Conservation (phyloP, 2,113 vertebrate genomes). For the Chrysemys picta region DNA sequence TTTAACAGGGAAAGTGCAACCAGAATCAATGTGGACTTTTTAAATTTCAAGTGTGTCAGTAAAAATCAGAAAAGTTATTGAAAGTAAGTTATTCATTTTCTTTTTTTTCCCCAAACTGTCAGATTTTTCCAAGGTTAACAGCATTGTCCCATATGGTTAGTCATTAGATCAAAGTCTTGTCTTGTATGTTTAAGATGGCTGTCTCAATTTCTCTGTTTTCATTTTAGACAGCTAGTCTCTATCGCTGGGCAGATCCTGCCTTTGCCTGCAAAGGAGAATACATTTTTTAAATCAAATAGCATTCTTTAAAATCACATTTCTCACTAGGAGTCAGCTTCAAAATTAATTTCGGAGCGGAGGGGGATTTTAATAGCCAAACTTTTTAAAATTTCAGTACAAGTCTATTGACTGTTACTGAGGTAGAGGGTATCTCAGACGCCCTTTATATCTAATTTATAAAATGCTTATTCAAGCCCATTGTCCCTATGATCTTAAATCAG, state of each 20-base stretch:
- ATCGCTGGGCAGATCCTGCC: constrained; percentile 53
- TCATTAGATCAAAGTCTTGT: constrained; percentile 69
- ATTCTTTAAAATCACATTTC: not conserved
- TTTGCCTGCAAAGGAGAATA: constrained; percentile 25
- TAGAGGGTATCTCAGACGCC: constrained; percentile 18
- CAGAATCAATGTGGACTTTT: not conserved
- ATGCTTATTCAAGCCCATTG: constrained; percentile 50
- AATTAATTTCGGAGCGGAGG: not conserved
- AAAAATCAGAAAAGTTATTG: constrained; percentile 59
- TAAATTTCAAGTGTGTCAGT: not conserved
- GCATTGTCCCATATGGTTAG: constrained; percentile 60
- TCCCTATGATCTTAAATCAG: constrained; percentile 11
- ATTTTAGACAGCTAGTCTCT: constrained; percentile 65
- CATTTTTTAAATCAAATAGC: constrained; percentile 8
- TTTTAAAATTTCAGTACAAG: not conserved
- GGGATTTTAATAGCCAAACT: not conserved
- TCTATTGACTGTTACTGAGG: not conserved
- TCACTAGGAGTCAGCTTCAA: not conserved
- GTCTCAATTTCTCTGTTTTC: constrained; percentile 61
- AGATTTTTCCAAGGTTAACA: constrained; percentile 60
- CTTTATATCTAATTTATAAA: constrained; percentile 53
- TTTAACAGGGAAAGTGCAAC: not conserved
- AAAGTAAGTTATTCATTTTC: constrained; percentile 31
- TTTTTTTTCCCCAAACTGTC: constrained; percentile 11
- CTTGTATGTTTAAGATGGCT: constrained; percentile 66